Percentiles rank a stretch among this genome's conserved stretches.
Evolutionary conservation across 2,113 vertebrate genomes (phyloP).

Genomic region (Rhadina sibilatrix): DNA sequence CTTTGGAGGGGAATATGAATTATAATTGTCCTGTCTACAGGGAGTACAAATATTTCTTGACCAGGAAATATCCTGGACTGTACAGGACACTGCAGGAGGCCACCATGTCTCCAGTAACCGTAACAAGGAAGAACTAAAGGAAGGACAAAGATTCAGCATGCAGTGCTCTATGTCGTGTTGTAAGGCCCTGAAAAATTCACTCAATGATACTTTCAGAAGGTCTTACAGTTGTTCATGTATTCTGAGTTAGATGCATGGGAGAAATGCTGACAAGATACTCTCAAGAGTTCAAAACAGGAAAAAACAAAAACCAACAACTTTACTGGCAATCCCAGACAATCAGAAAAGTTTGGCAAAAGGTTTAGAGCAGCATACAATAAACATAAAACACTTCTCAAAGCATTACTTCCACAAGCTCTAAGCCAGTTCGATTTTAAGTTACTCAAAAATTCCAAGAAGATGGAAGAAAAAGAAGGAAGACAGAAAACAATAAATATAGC

Average conservation of each 20-base stretch:
- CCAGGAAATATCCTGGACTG: not conserved
- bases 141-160: not conserved
- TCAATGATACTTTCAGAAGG: not conserved
- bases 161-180: rapidly evolving
- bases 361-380: not conserved
- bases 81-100: not conserved
- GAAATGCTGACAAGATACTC: not conserved
- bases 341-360: not conserved
- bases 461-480: not conserved
- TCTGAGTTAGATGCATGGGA: not conserved
- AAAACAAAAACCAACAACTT: not conserved
- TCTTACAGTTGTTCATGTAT: not conserved
- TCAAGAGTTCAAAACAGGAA: not conserved
- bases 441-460: not conserved
- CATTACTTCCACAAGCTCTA: not conserved
- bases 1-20: not conserved
- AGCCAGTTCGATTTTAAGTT: not conserved
- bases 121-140: not conserved
- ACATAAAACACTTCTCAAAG: not conserved
- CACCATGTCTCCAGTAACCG: not conserved
- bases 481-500: not conserved
- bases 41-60: not conserved
- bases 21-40: not conserved
- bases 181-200: not conserved
- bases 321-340: not conserved